These are phyloP conservation scores for Pitta sordida DNA, from an alignment of 2,113 vertebrate genomes.

Conservation along the genomic window DNA sequence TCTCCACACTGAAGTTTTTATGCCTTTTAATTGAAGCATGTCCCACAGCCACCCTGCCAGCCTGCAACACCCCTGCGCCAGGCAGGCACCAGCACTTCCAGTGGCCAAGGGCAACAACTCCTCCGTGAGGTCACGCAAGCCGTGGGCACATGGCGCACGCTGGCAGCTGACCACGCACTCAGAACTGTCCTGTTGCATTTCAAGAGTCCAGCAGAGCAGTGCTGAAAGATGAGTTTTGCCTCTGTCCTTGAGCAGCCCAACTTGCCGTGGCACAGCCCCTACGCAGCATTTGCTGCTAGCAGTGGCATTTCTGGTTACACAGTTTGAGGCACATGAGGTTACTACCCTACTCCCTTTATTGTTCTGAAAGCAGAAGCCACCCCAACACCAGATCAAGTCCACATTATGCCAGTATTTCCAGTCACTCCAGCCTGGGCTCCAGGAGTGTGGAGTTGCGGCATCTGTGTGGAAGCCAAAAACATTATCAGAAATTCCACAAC, in stretches of 20 bases:
- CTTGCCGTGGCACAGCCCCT: not conserved
- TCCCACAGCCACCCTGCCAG: not conserved
- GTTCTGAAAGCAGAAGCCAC: not conserved
- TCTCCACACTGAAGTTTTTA: not conserved
- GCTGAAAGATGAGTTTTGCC: not conserved
- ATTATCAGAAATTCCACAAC: not conserved
- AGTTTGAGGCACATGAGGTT: not conserved
- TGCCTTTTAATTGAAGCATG: not conserved
- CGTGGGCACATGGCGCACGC: rapidly evolving
- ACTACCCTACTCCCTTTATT: not conserved
- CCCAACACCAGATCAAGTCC: not conserved
- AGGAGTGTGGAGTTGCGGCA: not conserved
- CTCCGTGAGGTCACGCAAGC: not conserved
- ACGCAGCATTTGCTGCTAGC: not conserved
- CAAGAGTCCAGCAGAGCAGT: not conserved
- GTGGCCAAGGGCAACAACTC: not conserved
- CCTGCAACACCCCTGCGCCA: not conserved
- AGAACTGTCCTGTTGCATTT: not conserved
- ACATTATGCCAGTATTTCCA: not conserved
- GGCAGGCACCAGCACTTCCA: not conserved
- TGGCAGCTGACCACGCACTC: not conserved
- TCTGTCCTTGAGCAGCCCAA: not conserved
- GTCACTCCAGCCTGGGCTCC: not conserved
- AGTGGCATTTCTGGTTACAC: not conserved
- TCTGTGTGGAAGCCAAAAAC: not conserved